Base-by-base conservation (phyloP, 2,797 vertebrate genomes). In the Typhlichthys eigenmanni region DNA sequence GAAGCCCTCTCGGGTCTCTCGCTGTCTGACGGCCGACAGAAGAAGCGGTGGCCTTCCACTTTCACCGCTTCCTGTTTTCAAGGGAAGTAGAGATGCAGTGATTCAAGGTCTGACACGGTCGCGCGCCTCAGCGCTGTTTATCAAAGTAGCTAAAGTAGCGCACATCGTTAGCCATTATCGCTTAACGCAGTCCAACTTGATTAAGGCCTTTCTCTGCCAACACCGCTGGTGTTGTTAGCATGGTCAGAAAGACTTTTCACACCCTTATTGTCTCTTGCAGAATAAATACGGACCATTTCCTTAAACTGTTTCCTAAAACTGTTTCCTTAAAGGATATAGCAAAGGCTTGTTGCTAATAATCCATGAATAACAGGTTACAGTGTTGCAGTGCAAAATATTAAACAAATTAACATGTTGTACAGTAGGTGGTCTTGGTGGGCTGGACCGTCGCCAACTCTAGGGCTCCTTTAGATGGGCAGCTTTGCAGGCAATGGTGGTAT, bases 381-480 rank as follows among this genome's bases (percentile, higher is more conserved):
- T 38, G 8, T 38, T 6, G 34, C 34, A 38, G 34, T 38, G 5
- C 8, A 38, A 38, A 38, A 5, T 38, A 38, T 38, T 38, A 38
- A 38, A 38, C 34, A 38, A 38, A 38, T 38, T 5, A 38, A 38
- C 34, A 38, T 38, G 72, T 59, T 71, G 81, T 77, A 74, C 76
- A 13, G 55, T 58, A 72, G 71, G 65, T 55, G 13, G 64, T 71
- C 49, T 56, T 53, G 73, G 71, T 74, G 72, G 54, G 19, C 32
- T 89, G 85, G 68, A 58, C 0, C 8, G 2, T 13, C 0, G 66
- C 83, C 87, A 85, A 60, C 17, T 47, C 13, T 0, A 38, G 5
- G 34, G 54, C 71, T 71, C 53, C 51, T 5, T 47, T 78, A 5
- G 5, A 58, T 58, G 9, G 72, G 72, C 79, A 63, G 69, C 75